phyloP scores from a whole-genome alignment of 2,888 invertebrate species.

The Parnassius smintheus region DNA sequence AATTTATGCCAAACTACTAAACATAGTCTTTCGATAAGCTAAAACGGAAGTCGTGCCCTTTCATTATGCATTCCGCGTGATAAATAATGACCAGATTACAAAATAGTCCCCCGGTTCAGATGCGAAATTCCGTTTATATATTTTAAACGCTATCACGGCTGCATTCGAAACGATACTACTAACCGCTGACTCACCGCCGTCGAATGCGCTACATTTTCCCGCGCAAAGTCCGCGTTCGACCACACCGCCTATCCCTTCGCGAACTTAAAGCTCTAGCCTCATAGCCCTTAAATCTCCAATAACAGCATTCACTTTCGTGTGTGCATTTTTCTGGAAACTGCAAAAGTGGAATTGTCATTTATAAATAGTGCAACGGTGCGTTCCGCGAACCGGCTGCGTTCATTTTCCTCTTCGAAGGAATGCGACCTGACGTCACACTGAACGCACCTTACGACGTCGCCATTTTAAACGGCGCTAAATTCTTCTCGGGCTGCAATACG shows the following conservation, averaged over 20 bases:
- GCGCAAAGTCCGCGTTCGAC: conserved; percentile 49
- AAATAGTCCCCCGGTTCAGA: conserved; percentile 28
- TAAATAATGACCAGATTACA: conserved; percentile 19
- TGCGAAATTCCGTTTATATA: conserved; percentile 33
- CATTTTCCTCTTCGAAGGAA: conserved; percentile 75
- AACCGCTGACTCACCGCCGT: conserved; percentile 59
- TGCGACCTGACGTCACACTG: conserved; percentile 66
- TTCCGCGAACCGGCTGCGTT: conserved; percentile 62
- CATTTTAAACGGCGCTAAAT: conserved; percentile 19
- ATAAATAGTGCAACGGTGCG: conserved; percentile 72
- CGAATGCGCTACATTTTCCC: conserved; percentile 61
- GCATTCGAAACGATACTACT: conserved; percentile 55
- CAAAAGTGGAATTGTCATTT: conserved; percentile 42
- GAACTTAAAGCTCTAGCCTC: conserved; percentile 10
- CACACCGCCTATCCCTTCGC: conserved; percentile 27
- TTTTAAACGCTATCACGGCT: conserved; percentile 53
- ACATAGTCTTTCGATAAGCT: too few species aligned
- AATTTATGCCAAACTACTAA: too few species aligned
- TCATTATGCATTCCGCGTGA: conserved; percentile 15
- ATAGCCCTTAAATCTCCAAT: conserved; percentile 31
- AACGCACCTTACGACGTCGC: conserved; percentile 45
- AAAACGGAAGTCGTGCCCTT: conserved; percentile 17
- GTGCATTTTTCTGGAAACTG: conserved; percentile 19
- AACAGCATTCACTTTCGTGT: conserved; percentile 35
- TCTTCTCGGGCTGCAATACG: conserved; percentile 7